These are phyloP conservation scores for Tenebrosternarchus preto DNA, from an alignment of 2,113 vertebrate species.

Conservation along the genomic window DNA sequence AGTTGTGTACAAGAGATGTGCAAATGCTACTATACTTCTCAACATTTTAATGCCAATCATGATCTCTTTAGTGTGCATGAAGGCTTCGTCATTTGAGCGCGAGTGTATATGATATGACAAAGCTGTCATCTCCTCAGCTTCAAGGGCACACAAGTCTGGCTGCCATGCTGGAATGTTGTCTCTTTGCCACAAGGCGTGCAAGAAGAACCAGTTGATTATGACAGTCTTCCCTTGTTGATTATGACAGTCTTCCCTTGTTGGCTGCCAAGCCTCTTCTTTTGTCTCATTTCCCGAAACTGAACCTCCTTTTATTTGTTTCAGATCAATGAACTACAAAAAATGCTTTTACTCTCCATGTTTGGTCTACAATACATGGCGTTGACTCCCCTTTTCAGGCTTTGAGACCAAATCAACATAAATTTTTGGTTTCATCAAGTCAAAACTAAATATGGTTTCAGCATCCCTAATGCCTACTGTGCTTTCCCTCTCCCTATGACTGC, in stretches of 20 bases:
- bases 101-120: conserved; percentile 48
- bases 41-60: too few relatives aligned
- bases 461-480: background rate
- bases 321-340: background rate
- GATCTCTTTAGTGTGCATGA: background rate
- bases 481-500: background rate
- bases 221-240: conserved; percentile 37
- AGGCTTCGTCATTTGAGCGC: background rate
- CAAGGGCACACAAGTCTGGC: conserved; percentile 38
- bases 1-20: too few relatives aligned
- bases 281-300: conserved; percentile 33
- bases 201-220: conserved; percentile 70
- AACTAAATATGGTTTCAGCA: too few relatives aligned
- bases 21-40: too few relatives aligned
- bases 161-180: conserved; percentile 56
- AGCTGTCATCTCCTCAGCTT: conserved; percentile 33
- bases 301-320: background rate
- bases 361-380: background rate
- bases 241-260: conserved; percentile 48
- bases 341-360: background rate
- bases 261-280: conserved; percentile 19
- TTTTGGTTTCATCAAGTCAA: too few relatives aligned
- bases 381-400: background rate
- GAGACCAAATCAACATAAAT: background rate
- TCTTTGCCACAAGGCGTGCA: conserved; percentile 55